A percentile compares a stretch with the other conserved stretches of the same genome.
Evolutionary conservation across 2,113 vertebrate genomes (phyloP).

Genomic region (Crotalus viridis): DNA sequence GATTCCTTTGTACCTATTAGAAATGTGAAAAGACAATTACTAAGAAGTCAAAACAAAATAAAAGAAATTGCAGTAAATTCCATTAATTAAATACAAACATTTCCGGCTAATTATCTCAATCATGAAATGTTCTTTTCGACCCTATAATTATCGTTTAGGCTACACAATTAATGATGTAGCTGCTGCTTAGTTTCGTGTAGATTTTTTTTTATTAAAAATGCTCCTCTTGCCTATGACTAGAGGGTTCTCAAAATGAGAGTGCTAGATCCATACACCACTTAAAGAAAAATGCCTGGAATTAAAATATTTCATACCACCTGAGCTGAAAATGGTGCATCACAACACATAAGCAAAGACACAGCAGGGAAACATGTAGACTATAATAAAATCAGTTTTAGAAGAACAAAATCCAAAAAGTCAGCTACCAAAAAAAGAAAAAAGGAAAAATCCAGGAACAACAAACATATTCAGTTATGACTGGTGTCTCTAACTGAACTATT

Average conservation of each 20-base stretch:
- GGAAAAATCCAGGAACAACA: not conserved
- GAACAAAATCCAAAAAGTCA: not conserved
- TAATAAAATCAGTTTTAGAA: not conserved
- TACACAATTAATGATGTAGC: slow-evolving; percentile 58
- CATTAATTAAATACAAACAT: slow-evolving; percentile 63
- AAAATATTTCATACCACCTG: not conserved
- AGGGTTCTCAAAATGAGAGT: slow-evolving; percentile 53
- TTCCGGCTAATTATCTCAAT: slow-evolving; percentile 69
- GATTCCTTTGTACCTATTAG: slow-evolving; percentile 57
- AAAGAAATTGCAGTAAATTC: slow-evolving; percentile 68
- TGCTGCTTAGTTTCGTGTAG: slow-evolving; percentile 49
- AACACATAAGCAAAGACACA: not conserved
- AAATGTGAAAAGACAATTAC: slow-evolving; percentile 56
- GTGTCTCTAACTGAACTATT: not conserved
- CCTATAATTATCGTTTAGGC: slow-evolving; percentile 59
- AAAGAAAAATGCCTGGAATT: not conserved
- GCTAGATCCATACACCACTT: slow-evolving; percentile 41
- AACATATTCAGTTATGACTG: too few relatives aligned
- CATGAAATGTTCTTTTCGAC: slow-evolving; percentile 62
- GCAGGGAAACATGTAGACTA: not conserved
- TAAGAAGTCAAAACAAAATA: slow-evolving; percentile 61
- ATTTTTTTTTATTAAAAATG: slow-evolving; percentile 60
- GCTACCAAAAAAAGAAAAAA: not conserved
- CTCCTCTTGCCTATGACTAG: slow-evolving; percentile 56
- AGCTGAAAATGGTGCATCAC: not conserved